Conservation (phyloP, 2,797 vertebrate genomes). For the Coreius guichenoti region DNA sequence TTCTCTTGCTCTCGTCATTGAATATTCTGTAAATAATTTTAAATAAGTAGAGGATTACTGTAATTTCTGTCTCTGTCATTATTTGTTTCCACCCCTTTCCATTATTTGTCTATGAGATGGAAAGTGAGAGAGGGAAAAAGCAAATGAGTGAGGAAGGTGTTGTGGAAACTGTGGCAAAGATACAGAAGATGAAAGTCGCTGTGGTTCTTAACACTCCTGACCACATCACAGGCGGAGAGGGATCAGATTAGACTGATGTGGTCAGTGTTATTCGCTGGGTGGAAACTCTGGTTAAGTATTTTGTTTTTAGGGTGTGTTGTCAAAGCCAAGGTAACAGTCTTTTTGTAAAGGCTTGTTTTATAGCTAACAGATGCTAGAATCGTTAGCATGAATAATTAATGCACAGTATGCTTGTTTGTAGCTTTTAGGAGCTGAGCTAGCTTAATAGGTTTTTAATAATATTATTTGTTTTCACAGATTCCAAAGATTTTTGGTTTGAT, state of each 20-base stretch:
- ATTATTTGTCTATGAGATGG: constrained; percentile 3
- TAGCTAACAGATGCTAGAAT: constrained; percentile 43
- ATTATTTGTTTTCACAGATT: constrained; percentile 18
- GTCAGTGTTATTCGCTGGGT: constrained; percentile 4
- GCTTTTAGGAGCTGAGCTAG: constrained; percentile 14
- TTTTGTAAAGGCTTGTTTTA: constrained; percentile 40
- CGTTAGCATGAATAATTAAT: constrained; percentile 34
- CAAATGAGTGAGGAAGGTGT: background rate
- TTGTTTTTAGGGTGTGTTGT: constrained; percentile 18
- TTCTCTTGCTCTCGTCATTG: background rate
- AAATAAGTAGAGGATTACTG: background rate
- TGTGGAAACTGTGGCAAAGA: constrained; percentile 12
- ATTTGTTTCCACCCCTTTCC: background rate
- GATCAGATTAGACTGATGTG: constrained; percentile 41
- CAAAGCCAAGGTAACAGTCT: constrained; percentile 28
- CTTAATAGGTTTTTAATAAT: background rate
- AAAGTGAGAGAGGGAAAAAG: constrained; percentile 23
- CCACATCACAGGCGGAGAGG: constrained; percentile 7
- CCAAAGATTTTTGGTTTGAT: background rate
- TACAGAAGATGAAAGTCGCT: constrained; percentile 13
- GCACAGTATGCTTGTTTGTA: constrained; percentile 1
- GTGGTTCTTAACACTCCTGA: constrained; percentile 12
- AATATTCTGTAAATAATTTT: background rate
- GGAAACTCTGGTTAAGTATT: constrained; percentile 34
- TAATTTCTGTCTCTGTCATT: constrained; percentile 8